Percentiles rank a stretch among this genome's conserved stretches.
phyloP scores from a whole-genome alignment of 2,113 vertebrate species.

The Albula glossodonta region DNA sequence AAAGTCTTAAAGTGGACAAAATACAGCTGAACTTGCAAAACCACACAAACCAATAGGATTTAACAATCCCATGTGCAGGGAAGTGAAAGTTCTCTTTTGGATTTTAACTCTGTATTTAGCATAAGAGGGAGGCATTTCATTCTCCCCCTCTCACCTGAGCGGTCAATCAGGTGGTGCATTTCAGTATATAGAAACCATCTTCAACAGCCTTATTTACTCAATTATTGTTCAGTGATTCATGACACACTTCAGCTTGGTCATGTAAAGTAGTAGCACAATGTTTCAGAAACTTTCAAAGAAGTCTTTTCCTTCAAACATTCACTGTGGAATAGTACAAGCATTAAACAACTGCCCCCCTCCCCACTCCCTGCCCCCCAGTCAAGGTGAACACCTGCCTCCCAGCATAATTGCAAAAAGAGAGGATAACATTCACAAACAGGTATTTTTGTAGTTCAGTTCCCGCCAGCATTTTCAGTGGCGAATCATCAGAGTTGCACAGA shows the following conservation, averaged over 20 bases:
- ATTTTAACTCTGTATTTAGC: background rate
- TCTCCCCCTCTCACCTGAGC: background rate
- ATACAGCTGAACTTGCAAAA: slow-evolving; percentile 47
- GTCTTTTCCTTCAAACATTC: slow-evolving; percentile 52
- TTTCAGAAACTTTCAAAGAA: slow-evolving; percentile 41
- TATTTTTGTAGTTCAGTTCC: background rate
- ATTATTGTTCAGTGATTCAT: slow-evolving; percentile 29
- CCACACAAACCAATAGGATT: slow-evolving; percentile 27
- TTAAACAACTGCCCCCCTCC: slow-evolving; percentile 32
- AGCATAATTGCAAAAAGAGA: slow-evolving; percentile 14
- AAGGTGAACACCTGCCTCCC: slow-evolving; percentile 25
- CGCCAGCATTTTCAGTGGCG: background rate
- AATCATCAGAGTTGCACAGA: background rate
- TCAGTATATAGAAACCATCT: slow-evolving; percentile 1
- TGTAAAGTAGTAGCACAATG: slow-evolving; percentile 42
- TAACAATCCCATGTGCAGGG: background rate
- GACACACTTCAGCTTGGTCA: slow-evolving; percentile 56
- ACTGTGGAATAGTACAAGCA: slow-evolving; percentile 32
- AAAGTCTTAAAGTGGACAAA: slow-evolving; percentile 54
- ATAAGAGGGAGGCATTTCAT: background rate
- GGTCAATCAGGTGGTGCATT: background rate
- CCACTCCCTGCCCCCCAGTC: slow-evolving; percentile 35
- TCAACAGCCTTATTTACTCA: background rate
- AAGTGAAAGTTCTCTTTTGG: background rate
- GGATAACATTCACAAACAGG: background rate